Conservation (phyloP, 1,140 invertebrate genomes). For the Drosophila parvula region DNA sequence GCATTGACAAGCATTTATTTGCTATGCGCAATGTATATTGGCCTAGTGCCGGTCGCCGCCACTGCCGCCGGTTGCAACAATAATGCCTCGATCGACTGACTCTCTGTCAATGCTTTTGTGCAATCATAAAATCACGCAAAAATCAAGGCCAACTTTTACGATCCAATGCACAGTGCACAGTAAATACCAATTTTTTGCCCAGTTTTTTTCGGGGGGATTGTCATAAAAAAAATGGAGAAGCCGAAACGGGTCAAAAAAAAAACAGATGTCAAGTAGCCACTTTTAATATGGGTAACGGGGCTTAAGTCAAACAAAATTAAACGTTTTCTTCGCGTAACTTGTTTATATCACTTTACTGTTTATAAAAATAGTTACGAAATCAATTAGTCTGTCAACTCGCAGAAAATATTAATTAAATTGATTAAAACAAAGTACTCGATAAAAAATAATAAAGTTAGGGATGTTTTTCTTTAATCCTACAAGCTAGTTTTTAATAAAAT, state of each 20-base stretch:
- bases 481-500: too few relatives aligned
- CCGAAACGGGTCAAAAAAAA: constrained; percentile 21
- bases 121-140: constrained; percentile 49
- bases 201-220: constrained; percentile 16
- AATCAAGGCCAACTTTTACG: constrained; percentile 44
- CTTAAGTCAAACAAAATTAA: neutral
- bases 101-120: constrained; percentile 50
- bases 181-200: constrained; percentile 21
- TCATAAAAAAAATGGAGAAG: constrained; percentile 28
- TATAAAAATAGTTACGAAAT: too few relatives aligned
- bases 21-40: constrained; percentile 58
- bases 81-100: constrained; percentile 24
- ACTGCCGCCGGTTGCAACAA: constrained; percentile 41
- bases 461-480: too few relatives aligned
- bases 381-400: neutral
- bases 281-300: neutral
- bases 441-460: too few relatives aligned
- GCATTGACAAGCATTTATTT: constrained; percentile 55
- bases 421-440: neutral
- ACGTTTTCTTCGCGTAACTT: neutral
- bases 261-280: neutral
- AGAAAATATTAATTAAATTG: neutral
- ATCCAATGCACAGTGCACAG: constrained; percentile 38
- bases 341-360: neutral
- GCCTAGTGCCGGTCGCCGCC: constrained; percentile 3